Percentiles rank a stretch among this genome's conserved stretches.
Evolutionary conservation across 2,888 invertebrate species (phyloP).

Genomic region (Thumatha senex): DNA sequence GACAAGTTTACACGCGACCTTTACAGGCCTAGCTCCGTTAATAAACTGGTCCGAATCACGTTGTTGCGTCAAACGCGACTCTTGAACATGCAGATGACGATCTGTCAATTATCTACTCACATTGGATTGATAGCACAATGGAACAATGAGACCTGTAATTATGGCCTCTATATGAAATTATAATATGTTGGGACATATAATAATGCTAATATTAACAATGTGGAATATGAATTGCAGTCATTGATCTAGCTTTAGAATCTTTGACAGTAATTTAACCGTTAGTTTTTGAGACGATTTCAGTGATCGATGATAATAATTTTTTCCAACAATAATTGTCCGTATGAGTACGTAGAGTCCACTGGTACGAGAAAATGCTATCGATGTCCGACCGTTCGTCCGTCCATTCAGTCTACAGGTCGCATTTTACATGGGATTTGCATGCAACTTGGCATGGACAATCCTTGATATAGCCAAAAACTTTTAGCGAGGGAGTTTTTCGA

Average conservation of each 20-base stretch:
- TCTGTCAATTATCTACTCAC: slow-evolving; percentile 60
- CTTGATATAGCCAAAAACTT: no score
- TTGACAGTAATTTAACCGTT: no score
- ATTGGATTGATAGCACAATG: slow-evolving; percentile 72
- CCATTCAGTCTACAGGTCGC: no score
- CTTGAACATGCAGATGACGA: slow-evolving; percentile 55
- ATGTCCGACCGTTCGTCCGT: no score
- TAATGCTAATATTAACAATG: neutral
- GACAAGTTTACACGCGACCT: slow-evolving; percentile 44
- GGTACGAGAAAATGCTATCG: no score
- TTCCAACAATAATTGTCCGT: no score
- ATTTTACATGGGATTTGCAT: no score
- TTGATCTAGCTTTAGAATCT: neutral
- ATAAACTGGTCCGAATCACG: slow-evolving; percentile 35
- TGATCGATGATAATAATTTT: no score
- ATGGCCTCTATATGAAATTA: slow-evolving; percentile 18
- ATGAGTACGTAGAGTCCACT: no score
- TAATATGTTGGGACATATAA: slow-evolving; percentile 1
- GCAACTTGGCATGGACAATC: no score
- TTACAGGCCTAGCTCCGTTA: slow-evolving; percentile 23
- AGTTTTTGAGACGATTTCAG: no score
- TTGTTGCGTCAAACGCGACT: slow-evolving; percentile 41
- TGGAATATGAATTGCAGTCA: neutral
- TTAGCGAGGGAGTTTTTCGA: no score
- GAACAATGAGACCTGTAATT: slow-evolving; percentile 55